Base-by-base conservation (phyloP, 2,113 vertebrate species). In the Cygnus atratus region DNA sequence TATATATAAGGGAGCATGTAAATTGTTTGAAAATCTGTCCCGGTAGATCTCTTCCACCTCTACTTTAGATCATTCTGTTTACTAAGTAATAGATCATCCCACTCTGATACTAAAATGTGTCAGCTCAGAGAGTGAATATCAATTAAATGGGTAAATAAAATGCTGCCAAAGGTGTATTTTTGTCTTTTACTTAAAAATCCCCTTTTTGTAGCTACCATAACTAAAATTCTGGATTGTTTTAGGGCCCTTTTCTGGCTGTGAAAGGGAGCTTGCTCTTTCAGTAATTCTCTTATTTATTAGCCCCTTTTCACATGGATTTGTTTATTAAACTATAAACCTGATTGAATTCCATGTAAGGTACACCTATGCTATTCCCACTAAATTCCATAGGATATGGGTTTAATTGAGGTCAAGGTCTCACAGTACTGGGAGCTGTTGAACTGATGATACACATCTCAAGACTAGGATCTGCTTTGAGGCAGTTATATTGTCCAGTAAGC, bases 71-170 rank as follows among this genome's bases (percentile, higher is more conserved):
- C 54, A 88, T 96, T 96, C 84, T 92, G 73, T 92, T 92, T 96
- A 62, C 86, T 87, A 94, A 96, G 90, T 88, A 94, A 81, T 95
- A 94, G 73, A 96, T 96, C 90, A 94, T 80, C 80, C 65, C 58
- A 83, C 43, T 59, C 80, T 78, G 59, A 92, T 88, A 75, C 0
- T 15, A 94, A 95, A 95, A 92, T 61, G 44, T 6, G 0, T 78
- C 76, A 88, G 83, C 44, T 88, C 16, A 2, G 39, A 80, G 85
- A 76, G 70, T 67, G 86, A 90, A 84, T 96, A 95, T 94, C 92
- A 97, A 94, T 93, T 97, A 97, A 94, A 90, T 65, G 61, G 58
- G 76, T 90, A 96, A 96, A 95, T 95, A 96, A 96, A 95, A 86
- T 90, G 61, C 72, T 94, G 61, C 58, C 88, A 96, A 90, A 94